Evolutionary conservation across 2,113 vertebrate species (phyloP).

Genomic region (Camelus bactrianus): DNA sequence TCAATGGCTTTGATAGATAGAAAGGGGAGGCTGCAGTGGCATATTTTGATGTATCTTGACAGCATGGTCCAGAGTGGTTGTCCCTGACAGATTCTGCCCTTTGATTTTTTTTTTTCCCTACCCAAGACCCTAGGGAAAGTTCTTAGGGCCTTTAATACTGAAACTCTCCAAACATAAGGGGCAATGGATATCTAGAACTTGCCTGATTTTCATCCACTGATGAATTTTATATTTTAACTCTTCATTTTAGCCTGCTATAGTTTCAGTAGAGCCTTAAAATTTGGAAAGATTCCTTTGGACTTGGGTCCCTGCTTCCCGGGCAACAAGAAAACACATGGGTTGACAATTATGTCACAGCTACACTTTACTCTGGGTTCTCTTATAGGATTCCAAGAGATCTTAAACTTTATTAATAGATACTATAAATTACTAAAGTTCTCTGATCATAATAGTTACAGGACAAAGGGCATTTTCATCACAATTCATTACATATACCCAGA

Average conservation of each 20-base stretch:
- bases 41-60: conserved; percentile 84
- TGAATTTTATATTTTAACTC: conserved; percentile 78
- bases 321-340: conserved; percentile 56
- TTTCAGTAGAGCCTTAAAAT: conserved; percentile 69
- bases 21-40: conserved; percentile 72
- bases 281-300: conserved; percentile 64
- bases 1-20: conserved; percentile 86
- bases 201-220: conserved; percentile 74
- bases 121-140: conserved; percentile 64
- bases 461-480: conserved; percentile 57
- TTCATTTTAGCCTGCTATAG: conserved; percentile 78
- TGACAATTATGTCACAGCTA: conserved; percentile 69
- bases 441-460: conserved; percentile 17
- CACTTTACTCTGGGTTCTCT: conserved; percentile 72
- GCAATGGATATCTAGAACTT: neutral
- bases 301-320: conserved; percentile 64
- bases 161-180: conserved; percentile 66
- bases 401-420: conserved; percentile 80
- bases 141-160: conserved; percentile 64
- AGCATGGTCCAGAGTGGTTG: conserved; percentile 80
- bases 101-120: conserved; percentile 75
- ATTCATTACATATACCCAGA: conserved; percentile 58
- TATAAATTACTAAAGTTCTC: conserved; percentile 82
- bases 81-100: conserved; percentile 77
- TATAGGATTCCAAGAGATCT: conserved; percentile 68